Percentiles rank a stretch among this genome's conserved stretches.
Conservation (phyloP, 1,140 invertebrate genomes). For the Camponotus vicinus region DNA sequence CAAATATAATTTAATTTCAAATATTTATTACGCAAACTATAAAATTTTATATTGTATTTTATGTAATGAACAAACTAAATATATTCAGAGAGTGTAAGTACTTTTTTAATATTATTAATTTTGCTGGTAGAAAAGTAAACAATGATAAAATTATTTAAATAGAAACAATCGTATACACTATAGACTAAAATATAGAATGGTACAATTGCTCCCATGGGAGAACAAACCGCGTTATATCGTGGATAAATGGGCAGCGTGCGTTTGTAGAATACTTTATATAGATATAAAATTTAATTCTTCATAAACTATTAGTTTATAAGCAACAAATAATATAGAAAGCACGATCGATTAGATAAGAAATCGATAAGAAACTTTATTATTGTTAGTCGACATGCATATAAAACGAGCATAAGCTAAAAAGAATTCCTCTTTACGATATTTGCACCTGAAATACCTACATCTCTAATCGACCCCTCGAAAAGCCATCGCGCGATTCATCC, state of each 20-base stretch:
- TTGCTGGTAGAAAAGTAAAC: background rate
- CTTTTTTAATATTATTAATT: background rate
- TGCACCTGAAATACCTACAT: constrained; percentile 11
- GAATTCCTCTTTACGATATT: constrained; percentile 7
- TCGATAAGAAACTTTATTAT: background rate
- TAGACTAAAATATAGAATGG: constrained; percentile 9
- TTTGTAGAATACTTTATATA: constrained; percentile 1
- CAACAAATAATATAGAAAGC: background rate
- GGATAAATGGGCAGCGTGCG: background rate
- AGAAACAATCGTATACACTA: background rate
- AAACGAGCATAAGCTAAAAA: background rate
- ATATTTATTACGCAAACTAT: background rate
- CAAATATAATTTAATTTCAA: too few relatives aligned
- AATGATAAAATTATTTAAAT: constrained; percentile 24
- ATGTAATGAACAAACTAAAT: too few relatives aligned
- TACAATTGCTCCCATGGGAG: constrained; percentile 27
- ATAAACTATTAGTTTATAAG: background rate
- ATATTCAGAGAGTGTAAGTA: too few relatives aligned
- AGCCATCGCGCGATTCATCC: constrained; percentile 29
- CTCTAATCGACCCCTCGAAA: constrained; percentile 67
- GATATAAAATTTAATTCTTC: background rate
- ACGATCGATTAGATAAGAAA: background rate
- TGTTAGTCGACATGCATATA: too few relatives aligned
- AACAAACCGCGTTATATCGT: background rate
- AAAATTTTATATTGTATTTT: background rate